Evolutionary conservation across 2,888 invertebrate species (phyloP).

Genomic region (Dexiosoma caninum): DNA sequence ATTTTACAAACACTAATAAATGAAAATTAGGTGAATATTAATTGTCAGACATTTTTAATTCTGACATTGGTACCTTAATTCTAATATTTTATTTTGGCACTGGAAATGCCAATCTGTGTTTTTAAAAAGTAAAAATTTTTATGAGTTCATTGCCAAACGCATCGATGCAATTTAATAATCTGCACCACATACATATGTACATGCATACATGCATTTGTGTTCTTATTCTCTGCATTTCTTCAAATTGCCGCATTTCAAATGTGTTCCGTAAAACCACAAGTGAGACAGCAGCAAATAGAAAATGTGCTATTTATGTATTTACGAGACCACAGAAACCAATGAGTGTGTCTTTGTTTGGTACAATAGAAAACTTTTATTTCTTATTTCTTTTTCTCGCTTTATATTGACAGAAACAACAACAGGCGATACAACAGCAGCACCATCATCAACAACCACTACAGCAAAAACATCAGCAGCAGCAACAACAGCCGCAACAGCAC

Average conservation of each 20-base stretch:
- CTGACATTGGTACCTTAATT: too few species aligned
- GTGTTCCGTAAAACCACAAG: conserved; percentile 27
- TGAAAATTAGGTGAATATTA: too few species aligned
- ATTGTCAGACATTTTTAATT: too few species aligned
- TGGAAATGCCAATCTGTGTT: too few species aligned
- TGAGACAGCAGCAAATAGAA: conserved; percentile 20
- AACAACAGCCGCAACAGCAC: conserved; percentile 43
- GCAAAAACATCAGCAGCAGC: conserved; percentile 10
- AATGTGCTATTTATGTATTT: conserved; percentile 49
- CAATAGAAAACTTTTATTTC: not conserved
- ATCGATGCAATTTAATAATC: not conserved
- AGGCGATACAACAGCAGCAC: conserved; percentile 26
- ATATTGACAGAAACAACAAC: conserved; percentile 48
- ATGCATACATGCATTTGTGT: too few species aligned
- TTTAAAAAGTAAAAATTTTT: not conserved
- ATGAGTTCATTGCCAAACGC: conserved; percentile 12
- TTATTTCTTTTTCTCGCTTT: conserved; percentile 39
- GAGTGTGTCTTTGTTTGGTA: conserved; percentile 4
- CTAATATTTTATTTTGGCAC: too few species aligned
- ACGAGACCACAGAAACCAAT: conserved; percentile 58
- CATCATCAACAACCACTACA: conserved; percentile 15
- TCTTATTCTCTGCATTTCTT: not conserved
- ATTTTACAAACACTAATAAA: too few species aligned
- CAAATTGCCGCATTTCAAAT: conserved; percentile 35
- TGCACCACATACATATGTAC: too few species aligned